phyloP scores from a whole-genome alignment of 2,888 invertebrate species.

The Aporophyla lueneburgensis region DNA sequence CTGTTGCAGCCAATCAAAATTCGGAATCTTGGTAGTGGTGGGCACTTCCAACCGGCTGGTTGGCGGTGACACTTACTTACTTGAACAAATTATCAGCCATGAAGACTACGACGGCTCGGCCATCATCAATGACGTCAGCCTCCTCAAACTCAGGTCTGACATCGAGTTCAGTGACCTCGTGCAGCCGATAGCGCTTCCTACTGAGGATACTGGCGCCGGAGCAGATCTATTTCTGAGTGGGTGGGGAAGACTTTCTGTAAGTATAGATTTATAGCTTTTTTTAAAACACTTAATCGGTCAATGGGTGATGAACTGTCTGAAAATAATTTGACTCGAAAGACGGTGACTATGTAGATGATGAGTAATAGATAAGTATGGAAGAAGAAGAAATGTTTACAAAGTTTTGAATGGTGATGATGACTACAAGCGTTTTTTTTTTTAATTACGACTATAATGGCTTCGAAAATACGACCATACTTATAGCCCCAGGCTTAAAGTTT shows the following conservation, averaged over 20 bases:
- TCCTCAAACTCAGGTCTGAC: slow-evolving; percentile 76
- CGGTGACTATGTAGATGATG: too few relatives aligned
- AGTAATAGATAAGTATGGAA: too few relatives aligned
- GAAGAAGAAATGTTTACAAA: too few relatives aligned
- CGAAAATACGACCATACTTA: too few relatives aligned
- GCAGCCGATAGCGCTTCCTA: slow-evolving; percentile 80
- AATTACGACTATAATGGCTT: too few relatives aligned
- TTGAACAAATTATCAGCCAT: slow-evolving; percentile 83
- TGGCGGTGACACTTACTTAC: slow-evolving; percentile 83
- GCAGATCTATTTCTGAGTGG: slow-evolving; percentile 83
- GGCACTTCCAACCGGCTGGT: slow-evolving; percentile 85
- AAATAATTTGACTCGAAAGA: too few relatives aligned
- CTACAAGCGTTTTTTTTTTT: too few relatives aligned
- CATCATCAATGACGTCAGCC: slow-evolving; percentile 86
- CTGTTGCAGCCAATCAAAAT: slow-evolving; percentile 68
- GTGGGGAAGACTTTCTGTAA: slow-evolving; percentile 87
- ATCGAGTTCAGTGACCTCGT: slow-evolving; percentile 80
- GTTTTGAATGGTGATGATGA: too few relatives aligned
- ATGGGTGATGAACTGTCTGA: too few relatives aligned
- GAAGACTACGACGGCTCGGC: slow-evolving; percentile 77
- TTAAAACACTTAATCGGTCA: too few relatives aligned
- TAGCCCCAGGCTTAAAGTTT: too few relatives aligned
- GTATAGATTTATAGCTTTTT: slow-evolving; percentile 46
- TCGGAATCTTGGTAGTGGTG: slow-evolving; percentile 79
- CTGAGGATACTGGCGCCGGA: slow-evolving; percentile 76